phyloP scores from a whole-genome alignment of 2,113 vertebrate genomes.

The Todiramphus saurophagus region DNA sequence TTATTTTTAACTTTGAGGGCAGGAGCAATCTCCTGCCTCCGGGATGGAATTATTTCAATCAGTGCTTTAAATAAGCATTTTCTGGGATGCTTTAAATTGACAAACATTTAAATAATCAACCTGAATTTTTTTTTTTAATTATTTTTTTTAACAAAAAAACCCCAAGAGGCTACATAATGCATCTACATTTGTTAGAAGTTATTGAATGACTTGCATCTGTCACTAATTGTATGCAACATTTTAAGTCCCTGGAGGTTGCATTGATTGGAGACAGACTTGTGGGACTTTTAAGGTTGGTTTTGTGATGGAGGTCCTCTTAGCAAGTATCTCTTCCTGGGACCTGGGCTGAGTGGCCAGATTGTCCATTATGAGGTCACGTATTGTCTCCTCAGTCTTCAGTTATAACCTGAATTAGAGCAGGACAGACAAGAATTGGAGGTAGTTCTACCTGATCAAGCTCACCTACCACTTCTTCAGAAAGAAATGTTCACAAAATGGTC shows the following conservation, averaged over 20 bases:
- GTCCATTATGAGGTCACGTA: background rate
- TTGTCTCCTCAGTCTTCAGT: background rate
- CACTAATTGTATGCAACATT: background rate
- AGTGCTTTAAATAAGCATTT: slow-evolving; percentile 27
- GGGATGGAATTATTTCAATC: slow-evolving; percentile 16
- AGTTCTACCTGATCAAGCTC: background rate
- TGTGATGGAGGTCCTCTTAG: background rate
- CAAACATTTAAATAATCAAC: slow-evolving; percentile 5
- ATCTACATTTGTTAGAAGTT: background rate
- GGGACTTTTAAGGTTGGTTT: background rate
- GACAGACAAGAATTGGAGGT: background rate
- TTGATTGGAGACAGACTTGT: background rate
- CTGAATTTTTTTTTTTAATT: background rate
- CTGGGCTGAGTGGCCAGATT: background rate
- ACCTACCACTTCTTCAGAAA: background rate
- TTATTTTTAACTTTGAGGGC: slow-evolving; percentile 64
- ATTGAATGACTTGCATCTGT: background rate
- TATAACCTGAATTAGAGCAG: background rate
- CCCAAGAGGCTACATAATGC: background rate
- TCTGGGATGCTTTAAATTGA: background rate
- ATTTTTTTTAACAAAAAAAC: background rate
- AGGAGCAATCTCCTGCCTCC: slow-evolving; percentile 45
- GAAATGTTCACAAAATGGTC: background rate
- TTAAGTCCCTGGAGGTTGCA: background rate
- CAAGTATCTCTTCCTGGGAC: background rate